A percentile compares a stretch with the other conserved stretches of the same genome.
These are phyloP conservation scores for Eurosta solidaginis DNA, from an alignment of 1,140 invertebrate species.

Conservation along the genomic window DNA sequence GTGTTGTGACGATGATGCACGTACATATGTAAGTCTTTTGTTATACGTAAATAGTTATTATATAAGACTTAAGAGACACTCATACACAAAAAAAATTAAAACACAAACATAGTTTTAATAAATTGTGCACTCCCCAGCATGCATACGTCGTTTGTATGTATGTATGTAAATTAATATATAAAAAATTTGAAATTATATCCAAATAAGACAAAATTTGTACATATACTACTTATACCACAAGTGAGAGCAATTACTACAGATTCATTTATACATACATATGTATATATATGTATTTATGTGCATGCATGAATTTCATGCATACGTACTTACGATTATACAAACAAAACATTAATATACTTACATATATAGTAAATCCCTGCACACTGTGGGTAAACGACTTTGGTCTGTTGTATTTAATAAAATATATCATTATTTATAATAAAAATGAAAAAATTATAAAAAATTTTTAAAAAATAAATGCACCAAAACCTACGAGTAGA, in stretches of 20 bases:
- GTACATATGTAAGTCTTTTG: slow-evolving; percentile 19
- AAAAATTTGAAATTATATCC: background rate
- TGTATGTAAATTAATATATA: slow-evolving; percentile 9
- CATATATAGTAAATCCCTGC: slow-evolving; percentile 5
- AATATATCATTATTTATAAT: slow-evolving; percentile 21
- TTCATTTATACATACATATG: background rate
- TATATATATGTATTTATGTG: background rate
- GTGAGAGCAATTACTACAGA: slow-evolving; percentile 7
- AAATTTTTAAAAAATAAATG: no score
- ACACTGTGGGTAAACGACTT: slow-evolving; percentile 10
- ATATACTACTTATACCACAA: background rate
- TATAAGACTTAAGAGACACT: slow-evolving; percentile 14
- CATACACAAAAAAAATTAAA: background rate
- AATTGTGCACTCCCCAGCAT: background rate
- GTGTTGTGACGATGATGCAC: slow-evolving; percentile 24
- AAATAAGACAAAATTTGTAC: slow-evolving; percentile 3
- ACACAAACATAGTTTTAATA: background rate
- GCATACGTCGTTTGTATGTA: background rate
- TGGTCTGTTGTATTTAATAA: slow-evolving; percentile 24
- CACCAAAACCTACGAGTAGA: slow-evolving; percentile 24
- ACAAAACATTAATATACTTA: background rate
- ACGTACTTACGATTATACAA: background rate
- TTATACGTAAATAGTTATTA: slow-evolving; percentile 12
- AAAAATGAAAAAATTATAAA: no score
- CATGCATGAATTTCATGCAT: background rate